A percentile compares a stretch with the other conserved stretches of the same genome.
Evolutionary conservation across 1,140 invertebrate species (phyloP).

Genomic region (Caerostris darwini): DNA sequence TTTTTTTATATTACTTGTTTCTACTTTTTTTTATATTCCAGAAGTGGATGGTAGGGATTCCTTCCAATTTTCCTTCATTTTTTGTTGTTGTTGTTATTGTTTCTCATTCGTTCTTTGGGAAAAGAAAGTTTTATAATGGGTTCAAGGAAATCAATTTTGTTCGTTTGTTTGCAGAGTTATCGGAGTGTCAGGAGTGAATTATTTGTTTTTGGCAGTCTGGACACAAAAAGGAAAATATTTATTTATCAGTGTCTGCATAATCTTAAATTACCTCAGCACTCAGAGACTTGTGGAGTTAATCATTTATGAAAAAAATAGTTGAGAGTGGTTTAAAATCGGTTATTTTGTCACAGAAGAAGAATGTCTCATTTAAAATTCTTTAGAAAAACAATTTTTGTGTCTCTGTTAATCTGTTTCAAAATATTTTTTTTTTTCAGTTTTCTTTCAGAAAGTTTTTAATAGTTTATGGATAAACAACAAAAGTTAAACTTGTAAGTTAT

Average conservation of each 20-base stretch:
- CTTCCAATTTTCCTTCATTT: conserved; percentile 1
- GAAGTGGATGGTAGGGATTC: conserved; percentile 2
- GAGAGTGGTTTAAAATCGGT: neutral
- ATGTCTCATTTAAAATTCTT: too few relatives aligned
- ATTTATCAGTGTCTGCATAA: neutral
- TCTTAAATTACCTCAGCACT: neutral
- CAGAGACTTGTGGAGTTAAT: neutral
- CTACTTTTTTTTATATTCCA: neutral
- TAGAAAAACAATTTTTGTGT: too few relatives aligned
- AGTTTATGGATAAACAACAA: too few relatives aligned
- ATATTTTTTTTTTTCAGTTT: too few relatives aligned
- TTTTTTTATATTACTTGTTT: neutral
- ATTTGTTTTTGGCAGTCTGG: neutral
- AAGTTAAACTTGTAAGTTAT: too few relatives aligned
- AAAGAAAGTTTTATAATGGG: conserved; percentile 34
- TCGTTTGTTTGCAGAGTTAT: conserved; percentile 44
- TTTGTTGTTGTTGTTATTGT: neutral
- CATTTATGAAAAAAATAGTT: neutral
- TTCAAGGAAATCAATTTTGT: neutral
- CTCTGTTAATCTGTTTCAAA: too few relatives aligned
- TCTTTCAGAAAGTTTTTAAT: too few relatives aligned
- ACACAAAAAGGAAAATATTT: neutral
- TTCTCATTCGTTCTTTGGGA: neutral
- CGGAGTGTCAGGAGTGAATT: neutral
- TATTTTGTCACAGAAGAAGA: too few relatives aligned